Conservation (phyloP, 1,140 invertebrate species). For the Bactericera cockerelli region DNA sequence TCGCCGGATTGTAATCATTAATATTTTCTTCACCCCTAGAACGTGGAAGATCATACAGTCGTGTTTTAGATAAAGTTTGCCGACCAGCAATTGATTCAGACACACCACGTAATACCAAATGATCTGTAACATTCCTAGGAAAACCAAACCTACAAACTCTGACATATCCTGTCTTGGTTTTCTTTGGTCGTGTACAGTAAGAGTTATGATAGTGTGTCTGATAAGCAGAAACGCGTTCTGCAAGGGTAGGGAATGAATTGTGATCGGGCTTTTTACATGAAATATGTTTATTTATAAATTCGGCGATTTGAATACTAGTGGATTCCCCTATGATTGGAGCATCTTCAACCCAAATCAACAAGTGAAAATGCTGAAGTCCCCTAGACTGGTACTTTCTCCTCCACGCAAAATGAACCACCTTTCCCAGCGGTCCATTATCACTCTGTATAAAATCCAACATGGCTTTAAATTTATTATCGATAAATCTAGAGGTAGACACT, state of each 20-base stretch:
- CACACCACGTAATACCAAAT: slow-evolving; percentile 19
- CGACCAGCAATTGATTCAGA: slow-evolving; percentile 21
- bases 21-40: slow-evolving; percentile 18
- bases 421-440: slow-evolving; percentile 19
- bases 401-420: slow-evolving; percentile 20
- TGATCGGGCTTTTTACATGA: slow-evolving; percentile 22
- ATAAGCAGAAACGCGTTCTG: slow-evolving; percentile 18
- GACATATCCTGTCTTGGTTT: slow-evolving; percentile 19
- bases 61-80: slow-evolving; percentile 21
- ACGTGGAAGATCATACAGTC: slow-evolving; percentile 25
- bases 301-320: slow-evolving; percentile 22
- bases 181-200: slow-evolving; percentile 23
- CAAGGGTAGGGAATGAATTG: slow-evolving; percentile 18
- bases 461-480: slow-evolving; percentile 21
- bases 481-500: slow-evolving; percentile 21
- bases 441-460: slow-evolving; percentile 22
- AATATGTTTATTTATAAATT: slow-evolving; percentile 27
- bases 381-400: slow-evolving; percentile 18
- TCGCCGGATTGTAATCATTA: slow-evolving; percentile 20
- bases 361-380: slow-evolving; percentile 11
- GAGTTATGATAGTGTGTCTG: slow-evolving; percentile 22
- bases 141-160: slow-evolving; percentile 23
- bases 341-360: slow-evolving; percentile 20
- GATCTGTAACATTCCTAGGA: slow-evolving; percentile 20
- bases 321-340: slow-evolving; percentile 17